Percentiles rank a stretch among this genome's conserved stretches.
These are phyloP conservation scores for Syrrhaptes paradoxus DNA, from an alignment of 2,113 vertebrate genomes.

Conservation along the genomic window DNA sequence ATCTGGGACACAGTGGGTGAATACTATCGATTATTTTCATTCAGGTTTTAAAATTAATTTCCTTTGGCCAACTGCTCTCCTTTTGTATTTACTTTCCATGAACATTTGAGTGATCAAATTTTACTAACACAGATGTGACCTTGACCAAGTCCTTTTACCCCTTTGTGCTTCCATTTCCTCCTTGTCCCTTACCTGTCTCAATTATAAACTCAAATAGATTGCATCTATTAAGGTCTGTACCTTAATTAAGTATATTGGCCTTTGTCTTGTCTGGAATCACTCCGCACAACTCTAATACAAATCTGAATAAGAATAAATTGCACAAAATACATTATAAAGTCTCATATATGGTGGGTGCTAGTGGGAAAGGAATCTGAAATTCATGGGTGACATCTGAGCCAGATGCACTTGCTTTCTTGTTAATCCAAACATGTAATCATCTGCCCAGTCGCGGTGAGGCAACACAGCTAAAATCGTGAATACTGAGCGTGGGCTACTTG, in stretches of 20 bases:
- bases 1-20: constrained; percentile 41
- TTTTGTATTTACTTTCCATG: constrained; percentile 55
- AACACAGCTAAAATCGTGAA: neutral
- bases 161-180: constrained; percentile 20
- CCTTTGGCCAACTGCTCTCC: constrained; percentile 32
- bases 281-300: neutral
- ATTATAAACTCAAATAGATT: neutral
- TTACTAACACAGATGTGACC: constrained; percentile 58
- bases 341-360: neutral
- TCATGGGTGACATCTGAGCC: neutral
- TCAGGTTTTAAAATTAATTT: constrained; percentile 60
- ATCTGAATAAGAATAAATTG: neutral
- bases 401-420: neutral
- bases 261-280: neutral
- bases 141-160: constrained; percentile 19
- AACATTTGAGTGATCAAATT: neutral
- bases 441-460: neutral
- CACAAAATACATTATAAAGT: neutral
- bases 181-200: neutral
- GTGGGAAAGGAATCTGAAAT: neutral
- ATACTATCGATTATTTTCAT: constrained; percentile 55
- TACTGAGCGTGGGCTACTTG: neutral
- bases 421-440: neutral
- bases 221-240: neutral
- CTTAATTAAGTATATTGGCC: neutral